These are phyloP conservation scores for Adelges cooleyi DNA, from an alignment of 1,140 invertebrate genomes.

Conservation along the genomic window DNA sequence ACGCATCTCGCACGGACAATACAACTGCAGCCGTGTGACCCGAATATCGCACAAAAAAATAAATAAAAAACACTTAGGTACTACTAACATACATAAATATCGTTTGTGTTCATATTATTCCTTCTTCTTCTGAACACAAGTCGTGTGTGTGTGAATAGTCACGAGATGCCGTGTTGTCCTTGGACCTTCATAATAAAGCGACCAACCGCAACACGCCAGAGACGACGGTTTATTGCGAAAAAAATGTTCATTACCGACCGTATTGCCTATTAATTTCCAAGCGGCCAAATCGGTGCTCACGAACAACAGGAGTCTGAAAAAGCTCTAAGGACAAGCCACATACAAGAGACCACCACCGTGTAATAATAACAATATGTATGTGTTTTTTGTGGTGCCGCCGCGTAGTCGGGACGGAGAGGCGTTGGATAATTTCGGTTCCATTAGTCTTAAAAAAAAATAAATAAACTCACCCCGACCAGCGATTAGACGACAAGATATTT, in stretches of 20 bases:
- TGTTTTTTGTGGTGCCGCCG: too few relatives aligned
- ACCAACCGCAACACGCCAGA: not conserved
- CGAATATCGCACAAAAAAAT: slow-evolving; percentile 17
- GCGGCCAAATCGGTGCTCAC: too few relatives aligned
- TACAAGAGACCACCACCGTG: too few relatives aligned
- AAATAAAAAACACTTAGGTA: not conserved
- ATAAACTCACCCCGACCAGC: too few relatives aligned
- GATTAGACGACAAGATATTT: too few relatives aligned
- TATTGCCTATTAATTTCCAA: not conserved
- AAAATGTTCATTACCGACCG: slow-evolving; percentile 13
- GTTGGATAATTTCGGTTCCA: too few relatives aligned
- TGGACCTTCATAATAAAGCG: slow-evolving; percentile 5
- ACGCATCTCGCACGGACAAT: not conserved
- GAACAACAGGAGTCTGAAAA: too few relatives aligned
- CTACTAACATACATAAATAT: not conserved
- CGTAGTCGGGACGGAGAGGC: too few relatives aligned
- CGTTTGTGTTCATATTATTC: not conserved
- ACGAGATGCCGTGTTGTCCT: slow-evolving; percentile 20
- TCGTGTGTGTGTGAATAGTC: not conserved
- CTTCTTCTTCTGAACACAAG: not conserved
- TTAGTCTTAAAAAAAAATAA: too few relatives aligned
- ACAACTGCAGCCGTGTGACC: slow-evolving; percentile 16
- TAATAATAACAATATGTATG: too few relatives aligned
- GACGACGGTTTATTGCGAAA: not conserved
- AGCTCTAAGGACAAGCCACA: too few relatives aligned